Percentiles rank a stretch among this genome's conserved stretches.
phyloP scores from a whole-genome alignment of 2,888 invertebrate species.

The Caenorhabditis japonica region DNA sequence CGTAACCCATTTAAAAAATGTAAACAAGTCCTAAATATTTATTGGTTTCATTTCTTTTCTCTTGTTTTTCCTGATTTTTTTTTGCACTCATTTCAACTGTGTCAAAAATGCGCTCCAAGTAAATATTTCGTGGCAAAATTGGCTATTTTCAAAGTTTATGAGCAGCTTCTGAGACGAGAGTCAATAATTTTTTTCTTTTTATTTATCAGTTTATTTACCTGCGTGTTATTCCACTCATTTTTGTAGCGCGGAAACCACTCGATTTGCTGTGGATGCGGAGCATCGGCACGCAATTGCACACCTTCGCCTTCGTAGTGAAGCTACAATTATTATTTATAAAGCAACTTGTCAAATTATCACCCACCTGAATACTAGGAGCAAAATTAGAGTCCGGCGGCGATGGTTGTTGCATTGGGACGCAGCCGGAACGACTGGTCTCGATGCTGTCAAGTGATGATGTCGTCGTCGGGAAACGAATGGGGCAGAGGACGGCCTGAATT shows the following conservation, averaged over 20 bases:
- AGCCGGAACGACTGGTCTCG: slow-evolving; percentile 40
- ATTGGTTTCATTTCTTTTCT: no score
- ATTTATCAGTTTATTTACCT: no score
- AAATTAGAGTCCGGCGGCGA: neutral
- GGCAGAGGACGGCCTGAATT: slow-evolving; percentile 18
- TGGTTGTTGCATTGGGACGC: slow-evolving; percentile 38
- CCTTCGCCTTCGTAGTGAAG: slow-evolving; percentile 18
- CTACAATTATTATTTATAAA: slow-evolving; percentile 7
- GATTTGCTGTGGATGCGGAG: neutral
- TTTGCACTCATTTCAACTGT: no score
- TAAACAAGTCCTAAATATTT: no score
- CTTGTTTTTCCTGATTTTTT: no score
- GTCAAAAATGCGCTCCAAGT: no score
- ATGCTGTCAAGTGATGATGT: slow-evolving; percentile 14
- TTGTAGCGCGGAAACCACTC: slow-evolving; percentile 29
- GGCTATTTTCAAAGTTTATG: no score
- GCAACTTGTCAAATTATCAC: neutral
- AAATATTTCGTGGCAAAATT: no score
- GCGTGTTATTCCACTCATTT: slow-evolving; percentile 51
- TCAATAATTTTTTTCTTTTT: no score
- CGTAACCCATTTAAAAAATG: no score
- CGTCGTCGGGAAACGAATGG: neutral
- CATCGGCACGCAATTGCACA: slow-evolving; percentile 1
- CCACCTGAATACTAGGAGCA: neutral
- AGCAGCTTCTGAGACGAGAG: no score